phyloP scores from a whole-genome alignment of 1,140 invertebrate species.

The Polypedilum pembai region DNA sequence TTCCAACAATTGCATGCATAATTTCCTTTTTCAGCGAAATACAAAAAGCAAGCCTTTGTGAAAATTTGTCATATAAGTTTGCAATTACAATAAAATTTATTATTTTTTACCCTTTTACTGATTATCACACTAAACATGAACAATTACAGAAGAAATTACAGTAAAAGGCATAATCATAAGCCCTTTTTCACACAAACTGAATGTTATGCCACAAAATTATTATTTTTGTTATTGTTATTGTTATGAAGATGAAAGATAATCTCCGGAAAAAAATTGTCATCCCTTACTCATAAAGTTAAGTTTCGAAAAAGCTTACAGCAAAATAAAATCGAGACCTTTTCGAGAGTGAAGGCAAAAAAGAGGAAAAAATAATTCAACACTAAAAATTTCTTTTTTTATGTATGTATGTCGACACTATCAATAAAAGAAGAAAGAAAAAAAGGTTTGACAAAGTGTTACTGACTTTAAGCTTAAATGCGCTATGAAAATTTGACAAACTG shows the following conservation, averaged over 20 bases:
- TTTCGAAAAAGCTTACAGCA: not conserved
- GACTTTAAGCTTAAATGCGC: not conserved
- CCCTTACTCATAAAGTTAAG: not conserved
- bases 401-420: not conserved
- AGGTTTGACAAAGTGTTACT: not conserved
- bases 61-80: no score
- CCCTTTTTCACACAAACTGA: not conserved
- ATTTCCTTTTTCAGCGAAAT: no score
- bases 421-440: no score
- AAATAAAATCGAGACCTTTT: no score
- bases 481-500: not conserved
- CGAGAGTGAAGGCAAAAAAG: not conserved
- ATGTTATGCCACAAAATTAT: slow-evolving; percentile 13
- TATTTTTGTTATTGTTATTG: not conserved
- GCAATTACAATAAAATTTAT: no score
- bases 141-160: slow-evolving; percentile 12
- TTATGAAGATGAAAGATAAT: slow-evolving; percentile 19
- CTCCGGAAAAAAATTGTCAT: slow-evolving; percentile 17
- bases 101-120: not conserved
- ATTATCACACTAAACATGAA: slow-evolving; percentile 1
- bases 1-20: no score
- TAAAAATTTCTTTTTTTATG: slow-evolving; percentile 20
- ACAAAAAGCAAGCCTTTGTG: no score
- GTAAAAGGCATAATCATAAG: slow-evolving; percentile 4
- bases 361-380: not conserved